phyloP scores from a whole-genome alignment of 2,113 vertebrate species.

The Hiodon tergisus region DNA sequence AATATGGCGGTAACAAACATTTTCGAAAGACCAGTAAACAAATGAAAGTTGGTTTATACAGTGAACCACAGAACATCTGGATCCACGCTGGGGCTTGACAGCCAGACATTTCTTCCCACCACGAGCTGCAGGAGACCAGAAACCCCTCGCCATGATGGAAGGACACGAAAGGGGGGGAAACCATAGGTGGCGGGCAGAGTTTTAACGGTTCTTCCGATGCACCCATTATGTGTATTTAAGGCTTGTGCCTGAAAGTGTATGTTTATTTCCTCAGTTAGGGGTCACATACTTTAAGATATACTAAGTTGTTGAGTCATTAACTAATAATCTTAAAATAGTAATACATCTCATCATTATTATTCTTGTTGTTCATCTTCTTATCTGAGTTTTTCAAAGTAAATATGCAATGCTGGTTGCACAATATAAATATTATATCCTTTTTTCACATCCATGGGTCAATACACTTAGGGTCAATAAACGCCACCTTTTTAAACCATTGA shows the following conservation, averaged over 20 bases:
- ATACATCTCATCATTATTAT: neutral
- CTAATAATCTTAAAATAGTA: too few species aligned
- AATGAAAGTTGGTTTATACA: slow-evolving; percentile 71
- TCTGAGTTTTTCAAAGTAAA: neutral
- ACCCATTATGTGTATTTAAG: neutral
- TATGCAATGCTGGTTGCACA: too few species aligned
- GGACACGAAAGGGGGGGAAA: slow-evolving; percentile 41
- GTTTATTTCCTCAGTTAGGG: neutral
- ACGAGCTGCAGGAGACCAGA: slow-evolving; percentile 50
- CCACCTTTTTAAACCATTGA: neutral
- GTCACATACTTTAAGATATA: too few species aligned
- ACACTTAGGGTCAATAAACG: neutral
- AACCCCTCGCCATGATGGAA: slow-evolving; percentile 48
- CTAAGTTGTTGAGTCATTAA: too few species aligned
- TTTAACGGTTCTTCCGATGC: neutral
- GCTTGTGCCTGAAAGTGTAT: neutral
- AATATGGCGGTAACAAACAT: slow-evolving; percentile 70
- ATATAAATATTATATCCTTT: too few species aligned
- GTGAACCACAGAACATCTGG: slow-evolving; percentile 73
- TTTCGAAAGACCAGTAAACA: slow-evolving; percentile 71
- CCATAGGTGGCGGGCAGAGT: slow-evolving; percentile 20
- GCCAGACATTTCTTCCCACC: slow-evolving; percentile 69
- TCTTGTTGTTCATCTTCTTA: neutral
- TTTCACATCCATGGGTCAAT: neutral
- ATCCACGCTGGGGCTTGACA: slow-evolving; percentile 61